A percentile compares a stretch with the other conserved stretches of the same genome.
Evolutionary conservation across 2,888 invertebrate genomes (phyloP).

Genomic region (Lithosia quadra): DNA sequence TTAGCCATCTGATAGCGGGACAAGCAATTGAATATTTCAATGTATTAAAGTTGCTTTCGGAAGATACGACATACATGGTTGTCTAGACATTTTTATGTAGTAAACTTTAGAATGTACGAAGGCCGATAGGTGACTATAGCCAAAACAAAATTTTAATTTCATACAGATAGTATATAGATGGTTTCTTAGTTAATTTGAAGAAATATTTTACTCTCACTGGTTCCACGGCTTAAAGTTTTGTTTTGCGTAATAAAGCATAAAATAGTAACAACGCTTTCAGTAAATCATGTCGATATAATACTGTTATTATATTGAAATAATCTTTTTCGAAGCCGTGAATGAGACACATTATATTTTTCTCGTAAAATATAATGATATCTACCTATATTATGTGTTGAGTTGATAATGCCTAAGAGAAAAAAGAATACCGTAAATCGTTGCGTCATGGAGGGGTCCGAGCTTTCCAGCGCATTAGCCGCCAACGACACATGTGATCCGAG

Average conservation of each 20-base stretch:
- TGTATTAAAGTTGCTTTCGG: slow-evolving; percentile 53
- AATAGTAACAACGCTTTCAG: too few relatives aligned
- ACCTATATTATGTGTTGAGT: slow-evolving; percentile 5
- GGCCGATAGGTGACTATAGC: slow-evolving; percentile 15
- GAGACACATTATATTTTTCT: background rate
- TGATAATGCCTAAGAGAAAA: slow-evolving; percentile 18
- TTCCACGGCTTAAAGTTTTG: too few relatives aligned
- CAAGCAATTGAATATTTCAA: slow-evolving; percentile 65
- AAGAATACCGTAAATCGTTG: slow-evolving; percentile 27
- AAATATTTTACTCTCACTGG: too few relatives aligned
- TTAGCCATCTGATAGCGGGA: slow-evolving; percentile 61
- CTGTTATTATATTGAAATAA: background rate
- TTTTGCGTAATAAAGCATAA: background rate
- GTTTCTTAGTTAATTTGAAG: too few relatives aligned
- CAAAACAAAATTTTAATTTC: background rate
- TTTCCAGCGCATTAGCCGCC: slow-evolving; percentile 75
- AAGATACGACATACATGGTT: slow-evolving; percentile 31
- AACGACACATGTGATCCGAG: slow-evolving; percentile 79
- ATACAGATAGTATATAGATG: background rate
- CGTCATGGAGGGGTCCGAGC: slow-evolving; percentile 46
- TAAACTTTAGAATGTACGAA: slow-evolving; percentile 31
- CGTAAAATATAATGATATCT: background rate
- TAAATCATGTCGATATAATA: too few relatives aligned
- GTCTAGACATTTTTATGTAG: slow-evolving; percentile 48
- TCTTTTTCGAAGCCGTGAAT: background rate